A percentile compares a stretch with the other conserved stretches of the same genome.
Conservation (phyloP, 2,888 invertebrate genomes). For the Lordiphosa andalusiaca region DNA sequence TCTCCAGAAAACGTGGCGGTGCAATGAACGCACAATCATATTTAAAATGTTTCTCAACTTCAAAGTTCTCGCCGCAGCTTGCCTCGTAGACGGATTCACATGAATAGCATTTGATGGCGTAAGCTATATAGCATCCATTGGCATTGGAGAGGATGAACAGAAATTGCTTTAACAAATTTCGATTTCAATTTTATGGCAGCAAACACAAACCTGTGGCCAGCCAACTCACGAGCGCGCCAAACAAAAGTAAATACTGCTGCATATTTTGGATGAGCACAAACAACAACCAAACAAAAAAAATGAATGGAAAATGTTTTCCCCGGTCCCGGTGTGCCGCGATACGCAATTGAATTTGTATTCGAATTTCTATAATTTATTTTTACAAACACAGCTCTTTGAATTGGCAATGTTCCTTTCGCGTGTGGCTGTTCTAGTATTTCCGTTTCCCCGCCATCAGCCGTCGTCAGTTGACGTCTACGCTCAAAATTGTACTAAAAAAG, state of each 20-base stretch:
- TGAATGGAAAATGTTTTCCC: conserved; percentile 2
- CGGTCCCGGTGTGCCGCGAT: not conserved
- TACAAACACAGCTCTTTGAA: conserved; percentile 35
- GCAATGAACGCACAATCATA: conserved; percentile 72
- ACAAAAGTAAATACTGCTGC: conserved; percentile 59
- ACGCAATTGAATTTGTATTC: conserved; percentile 1
- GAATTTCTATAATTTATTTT: conserved; percentile 44
- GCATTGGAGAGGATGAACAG: conserved; percentile 36
- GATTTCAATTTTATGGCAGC: not conserved
- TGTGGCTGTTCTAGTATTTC: conserved; percentile 31
- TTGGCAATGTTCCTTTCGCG: conserved; percentile 2
- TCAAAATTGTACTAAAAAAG: conserved; percentile 69
- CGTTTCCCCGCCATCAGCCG: conserved; percentile 41
- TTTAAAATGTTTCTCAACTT: conserved; percentile 71
- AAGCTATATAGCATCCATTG: conserved; percentile 48
- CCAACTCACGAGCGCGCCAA: conserved; percentile 38
- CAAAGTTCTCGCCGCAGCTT: conserved; percentile 75
- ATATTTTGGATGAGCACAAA: conserved; percentile 17
- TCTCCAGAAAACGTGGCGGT: conserved; percentile 75
- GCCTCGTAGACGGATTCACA: conserved; percentile 77
- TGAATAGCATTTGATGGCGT: conserved; percentile 77
- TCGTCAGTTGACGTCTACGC: conserved; percentile 56
- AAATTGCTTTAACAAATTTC: not conserved
- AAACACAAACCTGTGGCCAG: conserved; percentile 56
- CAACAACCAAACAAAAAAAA: conserved; percentile 3